These are phyloP conservation scores for Hypolimnas misippus DNA, from an alignment of 2,888 invertebrate genomes.

Conservation along the genomic window DNA sequence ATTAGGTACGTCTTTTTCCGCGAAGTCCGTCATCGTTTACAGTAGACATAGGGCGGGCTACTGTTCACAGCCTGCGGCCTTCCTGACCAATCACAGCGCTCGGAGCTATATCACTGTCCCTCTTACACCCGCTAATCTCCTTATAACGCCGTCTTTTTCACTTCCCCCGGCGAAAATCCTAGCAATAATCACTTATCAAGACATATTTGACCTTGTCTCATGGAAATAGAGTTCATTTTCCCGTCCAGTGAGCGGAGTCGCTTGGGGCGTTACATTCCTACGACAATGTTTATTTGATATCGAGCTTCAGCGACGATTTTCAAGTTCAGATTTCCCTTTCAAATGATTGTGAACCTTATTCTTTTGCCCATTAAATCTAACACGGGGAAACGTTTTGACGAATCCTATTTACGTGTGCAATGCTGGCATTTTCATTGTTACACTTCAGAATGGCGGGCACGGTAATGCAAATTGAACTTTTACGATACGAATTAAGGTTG, in stretches of 20 bases:
- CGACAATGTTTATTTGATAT: slow-evolving; percentile 80
- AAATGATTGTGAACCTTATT: slow-evolving; percentile 75
- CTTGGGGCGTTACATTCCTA: slow-evolving; percentile 67
- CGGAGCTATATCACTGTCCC: slow-evolving; percentile 76
- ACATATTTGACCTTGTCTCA: slow-evolving; percentile 56
- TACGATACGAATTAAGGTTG: slow-evolving; percentile 40
- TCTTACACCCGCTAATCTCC: slow-evolving; percentile 54
- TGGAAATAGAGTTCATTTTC: slow-evolving; percentile 56
- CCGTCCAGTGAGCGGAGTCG: slow-evolving; percentile 48
- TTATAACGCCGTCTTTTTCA: slow-evolving; percentile 67
- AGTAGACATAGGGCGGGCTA: slow-evolving; percentile 85
- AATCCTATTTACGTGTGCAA: slow-evolving; percentile 82
- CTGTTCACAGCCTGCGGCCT: slow-evolving; percentile 84
- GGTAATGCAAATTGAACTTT: slow-evolving; percentile 45
- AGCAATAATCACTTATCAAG: slow-evolving; percentile 57
- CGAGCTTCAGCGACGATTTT: slow-evolving; percentile 84
- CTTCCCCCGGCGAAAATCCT: slow-evolving; percentile 82
- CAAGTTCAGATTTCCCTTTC: slow-evolving; percentile 81
- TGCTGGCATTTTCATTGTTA: slow-evolving; percentile 83
- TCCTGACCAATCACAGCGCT: slow-evolving; percentile 85
- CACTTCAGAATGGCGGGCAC: slow-evolving; percentile 58
- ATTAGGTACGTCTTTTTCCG: slow-evolving; percentile 63
- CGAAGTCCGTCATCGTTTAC: slow-evolving; percentile 71
- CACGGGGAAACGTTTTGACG: slow-evolving; percentile 58
- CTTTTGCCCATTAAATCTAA: slow-evolving; percentile 62